These are phyloP conservation scores for Caenorhabditis imperialis DNA, from an alignment of 2,888 invertebrate genomes.

Conservation along the genomic window DNA sequence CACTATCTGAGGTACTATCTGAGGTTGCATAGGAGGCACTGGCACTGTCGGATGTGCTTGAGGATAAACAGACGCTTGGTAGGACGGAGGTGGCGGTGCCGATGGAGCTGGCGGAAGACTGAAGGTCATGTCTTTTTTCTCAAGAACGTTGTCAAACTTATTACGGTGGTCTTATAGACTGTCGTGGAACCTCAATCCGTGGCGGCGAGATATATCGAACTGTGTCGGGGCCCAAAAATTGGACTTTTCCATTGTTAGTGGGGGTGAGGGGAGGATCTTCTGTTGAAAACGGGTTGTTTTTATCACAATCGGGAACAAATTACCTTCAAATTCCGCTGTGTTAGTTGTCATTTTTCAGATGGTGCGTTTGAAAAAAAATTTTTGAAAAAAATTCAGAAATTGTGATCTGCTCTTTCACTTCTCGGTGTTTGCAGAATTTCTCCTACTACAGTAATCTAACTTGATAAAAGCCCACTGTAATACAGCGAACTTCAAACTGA, in stretches of 20 bases:
- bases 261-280: constrained; percentile 37
- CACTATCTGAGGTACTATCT: constrained; percentile 8
- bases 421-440: too few species aligned
- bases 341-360: constrained; percentile 38
- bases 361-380: too few species aligned
- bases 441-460: too few species aligned
- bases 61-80: constrained; percentile 23
- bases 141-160: not conserved
- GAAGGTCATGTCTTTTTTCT: not conserved
- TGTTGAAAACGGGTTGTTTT: too few species aligned
- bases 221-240: constrained; percentile 42
- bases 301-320: not conserved
- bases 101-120: not conserved
- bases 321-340: constrained; percentile 1
- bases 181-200: constrained; percentile 13
- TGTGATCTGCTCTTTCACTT: too few species aligned
- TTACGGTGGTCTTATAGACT: not conserved
- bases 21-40: not conserved
- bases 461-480: too few species aligned
- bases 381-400: too few species aligned
- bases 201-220: constrained; percentile 47
- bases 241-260: constrained; percentile 38
- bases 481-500: too few species aligned
- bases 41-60: constrained; percentile 1
- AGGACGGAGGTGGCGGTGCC: constrained; percentile 5